Conservation (phyloP, 2,797 vertebrate genomes). For the Cryptoprocta ferox region DNA sequence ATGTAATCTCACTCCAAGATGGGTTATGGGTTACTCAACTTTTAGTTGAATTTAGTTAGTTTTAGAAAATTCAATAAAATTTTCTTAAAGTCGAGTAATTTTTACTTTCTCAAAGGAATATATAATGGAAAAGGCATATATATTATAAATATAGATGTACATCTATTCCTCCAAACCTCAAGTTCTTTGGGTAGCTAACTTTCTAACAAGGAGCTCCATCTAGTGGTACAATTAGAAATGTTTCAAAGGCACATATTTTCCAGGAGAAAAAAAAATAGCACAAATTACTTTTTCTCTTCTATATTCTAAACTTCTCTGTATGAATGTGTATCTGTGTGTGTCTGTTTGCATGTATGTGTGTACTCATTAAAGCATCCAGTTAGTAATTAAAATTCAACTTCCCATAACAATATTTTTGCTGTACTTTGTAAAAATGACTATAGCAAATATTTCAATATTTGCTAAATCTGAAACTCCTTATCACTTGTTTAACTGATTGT, state of each 20-base stretch:
- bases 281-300: not conserved
- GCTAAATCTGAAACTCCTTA: not conserved
- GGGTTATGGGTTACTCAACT: not conserved
- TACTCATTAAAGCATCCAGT: not conserved
- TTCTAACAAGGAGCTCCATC: slow-evolving; percentile 82
- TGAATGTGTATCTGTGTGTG: not conserved
- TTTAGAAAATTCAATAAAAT: not conserved
- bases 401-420: not conserved
- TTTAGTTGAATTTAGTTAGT: too few relatives aligned
- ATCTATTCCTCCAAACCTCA: not conserved
- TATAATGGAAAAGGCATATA: not conserved
- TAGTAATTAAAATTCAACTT: slow-evolving; percentile 2
- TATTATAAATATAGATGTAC: not conserved
- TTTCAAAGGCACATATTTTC: not conserved
- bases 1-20: not conserved
- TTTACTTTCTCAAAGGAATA: not conserved
- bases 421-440: not conserved
- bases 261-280: not conserved
- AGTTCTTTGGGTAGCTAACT: not conserved
- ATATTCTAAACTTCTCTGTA: not conserved
- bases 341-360: not conserved
- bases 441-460: not conserved
- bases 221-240: slow-evolving; percentile 75
- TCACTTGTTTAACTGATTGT: not conserved
- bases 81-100: not conserved